These are phyloP conservation scores for Campoletis sonorensis DNA, from an alignment of 1,140 invertebrate genomes.

Conservation along the genomic window DNA sequence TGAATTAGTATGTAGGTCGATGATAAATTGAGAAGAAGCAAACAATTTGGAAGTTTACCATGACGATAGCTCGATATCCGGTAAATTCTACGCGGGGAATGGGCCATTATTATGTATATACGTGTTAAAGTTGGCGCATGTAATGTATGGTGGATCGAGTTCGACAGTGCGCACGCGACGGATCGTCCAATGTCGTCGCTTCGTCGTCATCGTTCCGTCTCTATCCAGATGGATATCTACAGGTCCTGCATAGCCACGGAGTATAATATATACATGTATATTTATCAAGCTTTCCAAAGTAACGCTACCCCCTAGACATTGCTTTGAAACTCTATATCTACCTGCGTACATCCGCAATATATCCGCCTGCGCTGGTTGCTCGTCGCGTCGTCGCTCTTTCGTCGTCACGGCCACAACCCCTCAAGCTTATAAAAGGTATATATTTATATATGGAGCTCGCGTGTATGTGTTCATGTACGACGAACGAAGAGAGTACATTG, in stretches of 20 bases:
- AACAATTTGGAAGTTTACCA: too few relatives aligned
- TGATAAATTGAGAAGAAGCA: too few relatives aligned
- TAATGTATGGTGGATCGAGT: background rate
- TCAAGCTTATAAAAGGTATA: background rate
- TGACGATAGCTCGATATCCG: too few relatives aligned
- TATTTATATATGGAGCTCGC: background rate
- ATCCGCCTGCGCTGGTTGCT: slow-evolving; percentile 17
- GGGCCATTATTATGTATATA: background rate
- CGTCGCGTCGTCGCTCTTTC: slow-evolving; percentile 18
- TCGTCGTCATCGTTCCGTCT: background rate
- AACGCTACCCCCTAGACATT: background rate
- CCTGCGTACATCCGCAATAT: slow-evolving; percentile 27
- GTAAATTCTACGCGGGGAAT: too few relatives aligned
- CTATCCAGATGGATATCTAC: background rate
- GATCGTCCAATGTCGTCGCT: background rate
- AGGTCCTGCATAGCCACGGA: background rate
- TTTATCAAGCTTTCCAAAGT: background rate
- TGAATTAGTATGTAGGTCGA: too few relatives aligned
- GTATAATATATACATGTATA: slow-evolving; percentile 8
- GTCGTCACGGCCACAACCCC: background rate
- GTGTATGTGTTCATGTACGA: background rate
- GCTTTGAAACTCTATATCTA: slow-evolving; percentile 33
- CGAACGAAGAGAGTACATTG: background rate
- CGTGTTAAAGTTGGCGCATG: background rate
- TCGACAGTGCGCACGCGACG: slow-evolving; percentile 6